These are phyloP conservation scores for Lacerta agilis DNA, from an alignment of 2,797 vertebrate species.

Conservation along the genomic window DNA sequence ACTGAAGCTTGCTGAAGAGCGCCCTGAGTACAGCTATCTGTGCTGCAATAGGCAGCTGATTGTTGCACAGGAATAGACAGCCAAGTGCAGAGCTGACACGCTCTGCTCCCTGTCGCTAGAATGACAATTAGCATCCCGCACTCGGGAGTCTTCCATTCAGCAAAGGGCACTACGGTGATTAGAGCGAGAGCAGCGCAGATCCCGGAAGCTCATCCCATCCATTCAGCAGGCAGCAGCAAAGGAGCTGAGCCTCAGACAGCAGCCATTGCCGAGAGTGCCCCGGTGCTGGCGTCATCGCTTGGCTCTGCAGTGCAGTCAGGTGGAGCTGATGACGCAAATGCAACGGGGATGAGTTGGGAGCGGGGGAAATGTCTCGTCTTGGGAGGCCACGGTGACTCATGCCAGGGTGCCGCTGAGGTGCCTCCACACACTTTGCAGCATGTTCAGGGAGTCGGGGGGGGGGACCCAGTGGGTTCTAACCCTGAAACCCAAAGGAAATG, in stretches of 20 bases:
- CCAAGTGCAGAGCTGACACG: neutral
- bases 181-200: neutral
- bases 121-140: neutral
- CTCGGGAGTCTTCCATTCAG: neutral
- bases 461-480: neutral
- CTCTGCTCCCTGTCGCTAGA: neutral
- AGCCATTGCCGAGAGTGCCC: neutral
- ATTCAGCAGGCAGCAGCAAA: neutral
- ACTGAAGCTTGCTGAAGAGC: neutral
- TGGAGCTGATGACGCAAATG: constrained; percentile 52
- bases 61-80: neutral
- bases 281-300: constrained; percentile 25
- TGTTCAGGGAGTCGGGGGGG: neutral
- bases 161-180: neutral
- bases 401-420: constrained; percentile 38
- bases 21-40: neutral
- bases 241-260: neutral
- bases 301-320: constrained; percentile 33
- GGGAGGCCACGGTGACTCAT: constrained; percentile 64
- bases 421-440: neutral
- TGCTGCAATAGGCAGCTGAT: neutral
- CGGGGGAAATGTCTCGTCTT: constrained; percentile 54
- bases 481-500: neutral
- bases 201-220: neutral
- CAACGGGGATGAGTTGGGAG: constrained; percentile 31